phyloP scores from a whole-genome alignment of 2,888 invertebrate genomes.

The Xylota segnis region DNA sequence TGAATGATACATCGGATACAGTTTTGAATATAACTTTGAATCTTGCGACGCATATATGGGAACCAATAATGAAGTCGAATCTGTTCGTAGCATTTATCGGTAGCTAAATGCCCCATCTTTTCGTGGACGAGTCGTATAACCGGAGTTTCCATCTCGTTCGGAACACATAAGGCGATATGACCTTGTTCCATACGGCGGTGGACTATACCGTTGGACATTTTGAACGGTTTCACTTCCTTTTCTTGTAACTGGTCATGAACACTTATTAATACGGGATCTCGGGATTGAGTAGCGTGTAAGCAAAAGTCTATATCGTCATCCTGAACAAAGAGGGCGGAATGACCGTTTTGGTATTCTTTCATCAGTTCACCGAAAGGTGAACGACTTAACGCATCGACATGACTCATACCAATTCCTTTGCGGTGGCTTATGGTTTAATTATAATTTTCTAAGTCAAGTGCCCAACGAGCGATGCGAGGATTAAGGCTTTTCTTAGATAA shows the following conservation, averaged over 20 bases:
- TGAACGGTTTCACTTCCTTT: conserved; percentile 7
- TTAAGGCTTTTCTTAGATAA: conserved; percentile 73
- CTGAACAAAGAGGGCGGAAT: conserved; percentile 27
- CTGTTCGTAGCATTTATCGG: no score
- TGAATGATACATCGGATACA: no score
- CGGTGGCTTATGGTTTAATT: conserved; percentile 76
- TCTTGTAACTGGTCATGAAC: no score
- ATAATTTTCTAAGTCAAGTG: conserved; percentile 67
- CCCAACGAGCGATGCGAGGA: conserved; percentile 73
- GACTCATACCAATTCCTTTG: conserved; percentile 77
- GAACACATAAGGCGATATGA: conserved; percentile 32
- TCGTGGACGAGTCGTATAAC: no score
- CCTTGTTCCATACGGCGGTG: conserved; percentile 30
- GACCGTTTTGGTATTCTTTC: neutral
- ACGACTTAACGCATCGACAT: conserved; percentile 79
- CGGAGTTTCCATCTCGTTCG: no score
- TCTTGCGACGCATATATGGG: no score
- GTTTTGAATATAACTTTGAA: no score
- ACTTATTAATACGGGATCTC: conserved; percentile 16
- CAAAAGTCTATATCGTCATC: conserved; percentile 50
- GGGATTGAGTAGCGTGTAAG: conserved; percentile 38
- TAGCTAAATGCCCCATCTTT: no score
- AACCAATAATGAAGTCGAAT: no score
- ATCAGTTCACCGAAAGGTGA: no score
- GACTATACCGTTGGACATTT: conserved; percentile 32